Conservation (phyloP, 2,113 vertebrate species). For the Poeciliopsis occidentalis region DNA sequence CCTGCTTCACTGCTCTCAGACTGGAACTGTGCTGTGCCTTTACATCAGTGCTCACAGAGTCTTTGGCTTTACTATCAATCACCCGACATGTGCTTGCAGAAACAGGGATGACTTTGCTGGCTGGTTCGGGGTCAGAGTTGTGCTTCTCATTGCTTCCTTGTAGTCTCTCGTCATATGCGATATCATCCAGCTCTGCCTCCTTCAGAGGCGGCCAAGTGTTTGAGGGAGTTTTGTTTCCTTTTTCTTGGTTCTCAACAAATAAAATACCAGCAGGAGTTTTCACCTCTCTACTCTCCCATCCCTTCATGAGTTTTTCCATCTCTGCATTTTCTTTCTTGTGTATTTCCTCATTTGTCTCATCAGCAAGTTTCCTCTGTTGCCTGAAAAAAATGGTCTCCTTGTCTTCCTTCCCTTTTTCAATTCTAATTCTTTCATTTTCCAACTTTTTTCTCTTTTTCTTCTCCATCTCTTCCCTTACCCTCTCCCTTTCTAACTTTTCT, state of each 20-base stretch:
- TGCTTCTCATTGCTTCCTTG: slow-evolving; percentile 14
- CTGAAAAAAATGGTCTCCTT: not conserved
- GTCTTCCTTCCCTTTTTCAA: not conserved
- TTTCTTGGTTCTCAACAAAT: not conserved
- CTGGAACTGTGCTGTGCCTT: not conserved
- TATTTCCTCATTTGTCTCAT: not conserved
- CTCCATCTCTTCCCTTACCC: not conserved
- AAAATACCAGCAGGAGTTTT: not conserved
- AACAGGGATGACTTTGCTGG: not conserved
- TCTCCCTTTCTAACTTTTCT: not conserved
- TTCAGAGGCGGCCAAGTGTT: slow-evolving; percentile 37
- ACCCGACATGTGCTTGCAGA: slow-evolving; percentile 7
- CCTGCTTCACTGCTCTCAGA: slow-evolving; percentile 23
- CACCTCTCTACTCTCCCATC: not conserved
- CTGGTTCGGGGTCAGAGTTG: slow-evolving; percentile 20
- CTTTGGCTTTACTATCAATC: slow-evolving; percentile 11
- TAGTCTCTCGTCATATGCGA: slow-evolving; percentile 43
- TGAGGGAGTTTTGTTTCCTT: slow-evolving; percentile 8
- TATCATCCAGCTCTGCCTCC: slow-evolving; percentile 61
- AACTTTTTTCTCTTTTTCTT: not conserved
- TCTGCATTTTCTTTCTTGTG: not conserved
- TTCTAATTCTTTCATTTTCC: not conserved
- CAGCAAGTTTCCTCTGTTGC: not conserved
- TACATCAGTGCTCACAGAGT: slow-evolving; percentile 4
- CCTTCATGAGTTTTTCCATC: not conserved